A percentile compares a stretch with the other conserved stretches of the same genome.
Evolutionary conservation across 2,113 vertebrate species (phyloP).

Genomic region (Nycticorax nycticorax): DNA sequence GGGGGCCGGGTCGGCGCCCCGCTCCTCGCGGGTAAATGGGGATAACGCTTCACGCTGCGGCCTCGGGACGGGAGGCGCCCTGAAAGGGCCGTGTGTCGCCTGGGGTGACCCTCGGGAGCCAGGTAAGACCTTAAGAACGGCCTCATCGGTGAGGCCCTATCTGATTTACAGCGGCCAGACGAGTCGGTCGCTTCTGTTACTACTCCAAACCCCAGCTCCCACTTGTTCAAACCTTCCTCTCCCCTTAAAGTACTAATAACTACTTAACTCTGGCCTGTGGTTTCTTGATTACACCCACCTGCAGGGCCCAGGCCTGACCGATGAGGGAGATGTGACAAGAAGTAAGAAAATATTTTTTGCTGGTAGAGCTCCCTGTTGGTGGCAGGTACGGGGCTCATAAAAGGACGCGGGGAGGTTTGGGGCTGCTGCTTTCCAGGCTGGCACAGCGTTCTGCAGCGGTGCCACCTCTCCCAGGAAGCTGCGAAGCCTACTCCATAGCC

Average conservation of each 20-base stretch:
- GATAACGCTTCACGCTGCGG: not conserved
- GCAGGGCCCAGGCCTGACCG: not conserved
- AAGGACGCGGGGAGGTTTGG: not conserved
- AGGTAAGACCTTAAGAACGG: not conserved
- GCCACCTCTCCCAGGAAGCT: not conserved
- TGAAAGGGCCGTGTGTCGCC: not conserved
- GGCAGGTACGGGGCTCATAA: not conserved
- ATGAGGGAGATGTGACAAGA: not conserved
- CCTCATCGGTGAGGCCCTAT: rapidly evolving
- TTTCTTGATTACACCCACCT: not conserved
- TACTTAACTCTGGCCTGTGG: not conserved
- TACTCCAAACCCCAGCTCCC: not conserved
- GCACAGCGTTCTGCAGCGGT: rapidly evolving
- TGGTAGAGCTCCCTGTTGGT: not conserved
- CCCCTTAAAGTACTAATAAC: not conserved
- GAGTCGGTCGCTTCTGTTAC: rapidly evolving
- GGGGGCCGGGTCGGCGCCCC: not conserved
- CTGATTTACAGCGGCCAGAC: not conserved
- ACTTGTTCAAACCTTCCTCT: not conserved
- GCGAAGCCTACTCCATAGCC: not conserved
- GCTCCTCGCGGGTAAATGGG: not conserved
- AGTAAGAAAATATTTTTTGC: not conserved
- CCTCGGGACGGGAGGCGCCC: not conserved
- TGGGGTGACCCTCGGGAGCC: not conserved
- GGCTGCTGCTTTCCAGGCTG: not conserved